Conservation (phyloP, 2,888 invertebrate genomes). For the Leptinotarsa haldemani region DNA sequence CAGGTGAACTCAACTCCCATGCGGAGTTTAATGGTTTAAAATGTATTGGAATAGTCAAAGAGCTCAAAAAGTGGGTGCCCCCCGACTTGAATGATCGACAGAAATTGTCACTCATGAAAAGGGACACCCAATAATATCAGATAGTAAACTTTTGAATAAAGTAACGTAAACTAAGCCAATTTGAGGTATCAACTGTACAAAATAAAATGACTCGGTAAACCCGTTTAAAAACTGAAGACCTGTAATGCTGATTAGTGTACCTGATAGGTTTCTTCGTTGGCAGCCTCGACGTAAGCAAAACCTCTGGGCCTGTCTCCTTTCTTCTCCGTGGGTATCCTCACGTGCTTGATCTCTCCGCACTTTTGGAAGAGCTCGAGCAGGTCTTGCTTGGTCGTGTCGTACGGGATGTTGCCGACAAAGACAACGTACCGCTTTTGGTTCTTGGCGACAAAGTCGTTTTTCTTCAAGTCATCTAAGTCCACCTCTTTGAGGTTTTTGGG, state of each 20-base stretch:
- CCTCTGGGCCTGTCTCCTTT: conserved; percentile 62
- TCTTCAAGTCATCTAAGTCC: conserved; percentile 44
- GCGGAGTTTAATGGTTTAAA: no score
- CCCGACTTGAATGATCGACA: no score
- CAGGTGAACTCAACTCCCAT: no score
- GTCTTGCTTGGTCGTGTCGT: conserved; percentile 60
- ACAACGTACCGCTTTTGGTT: conserved; percentile 61
- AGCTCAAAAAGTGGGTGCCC: no score
- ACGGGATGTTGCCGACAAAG: conserved; percentile 67
- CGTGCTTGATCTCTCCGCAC: conserved; percentile 60
- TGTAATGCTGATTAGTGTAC: conserved; percentile 51
- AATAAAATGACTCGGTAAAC: not conserved
- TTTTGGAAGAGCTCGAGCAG: conserved; percentile 66
- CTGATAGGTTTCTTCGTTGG: conserved; percentile 63
- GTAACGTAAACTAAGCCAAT: no score
- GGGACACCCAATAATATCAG: no score
- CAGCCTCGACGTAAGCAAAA: conserved; percentile 66
- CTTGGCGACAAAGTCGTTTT: conserved; percentile 43
- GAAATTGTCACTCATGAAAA: no score
- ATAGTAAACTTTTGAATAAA: no score
- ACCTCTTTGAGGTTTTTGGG: conserved; percentile 31
- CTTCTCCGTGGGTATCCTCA: conserved; percentile 63
- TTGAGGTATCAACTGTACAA: not conserved
- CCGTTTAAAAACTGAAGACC: not conserved
- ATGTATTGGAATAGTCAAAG: no score